Base-by-base conservation (phyloP, 2,797 vertebrate species). In the Brotula barbata region DNA sequence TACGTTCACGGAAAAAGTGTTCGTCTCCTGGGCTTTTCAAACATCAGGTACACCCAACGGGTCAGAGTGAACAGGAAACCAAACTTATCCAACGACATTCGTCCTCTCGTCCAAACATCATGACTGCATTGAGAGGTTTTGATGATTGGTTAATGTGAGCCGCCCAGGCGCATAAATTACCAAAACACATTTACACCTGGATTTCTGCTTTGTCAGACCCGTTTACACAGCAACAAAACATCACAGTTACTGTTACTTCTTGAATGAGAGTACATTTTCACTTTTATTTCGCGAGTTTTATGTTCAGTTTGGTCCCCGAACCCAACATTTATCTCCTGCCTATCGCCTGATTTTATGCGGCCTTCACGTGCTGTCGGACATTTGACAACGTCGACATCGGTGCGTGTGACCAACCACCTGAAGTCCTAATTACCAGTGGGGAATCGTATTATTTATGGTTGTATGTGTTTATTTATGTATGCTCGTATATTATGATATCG, bases 31-130 rank as follows among this genome's bases (percentile, higher is more conserved):
- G 2, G 31, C 31, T 33, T 9, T 3, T 53, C 33, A 48, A 34
- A 55, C 56, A 14, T 55, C 53, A 14, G 41, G 61, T 53, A 64
- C 75, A 64, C 21, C 25, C 48, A 49, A 63, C 16, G 13, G 3
- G 8, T n/a, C n/a, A n/a, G n/a, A 15, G 0, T 3, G 6, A n/a
- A 42, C 11, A 47, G 28, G 40, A 20, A 17, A n/a, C n/a, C n/a
- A 42, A 3, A 16, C 44, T 16, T 80, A 75, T 15, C 46, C 44
- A 82, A 79, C 48, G 31, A 1, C 46, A 49, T 71, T 45, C 25
- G 39, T 39, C 52, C 10, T 21, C 15, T 31, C 5, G 41, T 52
- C 68, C 59, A 62, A 65, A 58, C 64, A 48, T 52, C 68, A 20
- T 48, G 22, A 61, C 31, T 71, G 19, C 46, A 43, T 11, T 31